phyloP scores from a whole-genome alignment of 2,113 vertebrate species.

The Syrmaticus mikado region DNA sequence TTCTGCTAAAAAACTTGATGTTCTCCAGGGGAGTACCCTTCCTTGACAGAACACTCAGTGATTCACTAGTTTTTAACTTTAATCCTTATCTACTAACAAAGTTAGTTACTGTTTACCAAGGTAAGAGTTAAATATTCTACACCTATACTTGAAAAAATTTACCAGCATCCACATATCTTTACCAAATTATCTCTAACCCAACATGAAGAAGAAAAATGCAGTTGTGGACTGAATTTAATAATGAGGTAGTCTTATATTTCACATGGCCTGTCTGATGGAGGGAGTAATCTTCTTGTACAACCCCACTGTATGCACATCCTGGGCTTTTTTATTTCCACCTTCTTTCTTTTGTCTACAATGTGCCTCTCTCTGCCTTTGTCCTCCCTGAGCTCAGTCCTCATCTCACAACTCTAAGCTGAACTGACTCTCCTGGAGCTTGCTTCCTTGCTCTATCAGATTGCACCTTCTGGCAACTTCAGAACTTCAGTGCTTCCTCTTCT shows the following conservation, averaged over 20 bases:
- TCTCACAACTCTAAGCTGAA: background rate
- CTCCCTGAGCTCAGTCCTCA: background rate
- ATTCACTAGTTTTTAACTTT: background rate
- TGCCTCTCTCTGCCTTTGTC: background rate
- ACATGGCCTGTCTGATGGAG: background rate
- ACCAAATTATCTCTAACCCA: background rate
- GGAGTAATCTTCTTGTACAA: background rate
- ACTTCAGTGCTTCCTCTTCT: background rate
- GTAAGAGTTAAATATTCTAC: background rate
- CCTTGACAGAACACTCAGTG: background rate
- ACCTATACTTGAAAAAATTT: background rate
- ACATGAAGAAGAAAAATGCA: background rate
- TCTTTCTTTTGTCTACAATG: background rate
- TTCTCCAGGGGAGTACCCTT: background rate
- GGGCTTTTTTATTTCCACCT: background rate
- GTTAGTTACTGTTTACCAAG: background rate
- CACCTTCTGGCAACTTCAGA: background rate
- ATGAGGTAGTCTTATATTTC: background rate
- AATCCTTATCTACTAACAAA: background rate
- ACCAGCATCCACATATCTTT: background rate
- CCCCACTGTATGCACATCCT: background rate
- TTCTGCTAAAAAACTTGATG: background rate
- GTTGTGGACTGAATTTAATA: background rate
- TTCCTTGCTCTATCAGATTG: background rate
- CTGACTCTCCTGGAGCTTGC: background rate